Base-by-base conservation (phyloP, 92 coral and sea anemone genomes). In the Actinernus sp. region DNA sequence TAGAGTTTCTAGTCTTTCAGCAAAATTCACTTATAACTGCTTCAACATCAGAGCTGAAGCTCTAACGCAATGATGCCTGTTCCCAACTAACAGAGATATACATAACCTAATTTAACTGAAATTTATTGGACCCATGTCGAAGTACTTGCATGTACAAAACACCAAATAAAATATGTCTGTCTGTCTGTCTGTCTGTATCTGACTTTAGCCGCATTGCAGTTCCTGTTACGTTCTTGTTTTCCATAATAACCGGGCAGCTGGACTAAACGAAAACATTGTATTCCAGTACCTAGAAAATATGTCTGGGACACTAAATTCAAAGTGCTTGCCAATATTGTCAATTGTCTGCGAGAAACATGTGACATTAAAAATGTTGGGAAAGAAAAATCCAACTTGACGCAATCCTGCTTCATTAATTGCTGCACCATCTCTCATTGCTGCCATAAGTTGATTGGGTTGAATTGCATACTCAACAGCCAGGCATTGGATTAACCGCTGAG, bases 371-470 rank as follows among this genome's bases (percentile, higher is more conserved):
- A 80, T 44, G 31, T 80, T 36, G 58, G 73, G 78, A 36, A 65
- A 82, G 47, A 47, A 81, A 37, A 73, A 80, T 48, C 29, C 20
- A 25, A 78, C 74, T 73, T 85, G 78, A 16, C 59, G 68, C 74
- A 83, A 59, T 49, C 82, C 86, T 25, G 82, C 87, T 70, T 63
- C 84, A 74, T 81, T 81, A 30, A 74, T 88, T 36, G 81, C 31
- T 45, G 87, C 88, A 65, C 88, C 80, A 62, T 87, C 93, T 74
- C 69, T 61, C 93, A 74, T 84, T 63, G 90, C 85, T 68, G 85
- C 50, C 19, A 79, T 45, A 51, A 86, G 71, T 27, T 58, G 65
- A 44, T 53, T 56, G 0, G 92, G 74, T 31, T 51, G 61, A 46
- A 60, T 65, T 55, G n/a, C 22, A 58, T 49, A 73, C 81, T 86